A percentile compares a stretch with the other conserved stretches of the same genome.
Conservation (phyloP, 2,797 vertebrate species). For the Aldrovandia affinis region DNA sequence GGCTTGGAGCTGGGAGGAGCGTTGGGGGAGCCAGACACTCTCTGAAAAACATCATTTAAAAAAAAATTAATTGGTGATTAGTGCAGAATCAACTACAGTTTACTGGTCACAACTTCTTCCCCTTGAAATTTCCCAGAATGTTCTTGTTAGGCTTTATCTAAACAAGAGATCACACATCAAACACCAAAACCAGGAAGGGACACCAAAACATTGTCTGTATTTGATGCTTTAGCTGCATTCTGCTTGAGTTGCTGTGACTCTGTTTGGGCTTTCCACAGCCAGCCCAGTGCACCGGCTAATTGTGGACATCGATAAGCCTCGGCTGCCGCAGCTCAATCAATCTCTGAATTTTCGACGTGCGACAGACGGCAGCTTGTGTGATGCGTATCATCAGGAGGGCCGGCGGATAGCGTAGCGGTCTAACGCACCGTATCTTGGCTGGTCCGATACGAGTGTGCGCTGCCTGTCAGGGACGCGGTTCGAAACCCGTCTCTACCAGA, state of each 20-base stretch:
- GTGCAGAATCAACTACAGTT: neutral
- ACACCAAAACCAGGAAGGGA: neutral
- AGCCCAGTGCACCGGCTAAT: neutral
- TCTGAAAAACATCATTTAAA: constrained; percentile 69
- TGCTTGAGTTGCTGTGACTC: neutral
- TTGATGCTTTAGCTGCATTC: neutral
- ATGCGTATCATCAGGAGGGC: no score
- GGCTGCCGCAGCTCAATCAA: neutral
- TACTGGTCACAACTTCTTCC: neutral
- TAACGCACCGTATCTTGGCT: no score
- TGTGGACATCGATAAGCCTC: neutral
- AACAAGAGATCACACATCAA: neutral
- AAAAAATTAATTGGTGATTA: neutral
- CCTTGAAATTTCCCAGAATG: constrained; percentile 6
- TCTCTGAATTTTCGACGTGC: constrained; percentile 48
- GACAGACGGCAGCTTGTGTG: constrained; percentile 7
- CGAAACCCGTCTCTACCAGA: no score
- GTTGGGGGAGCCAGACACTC: constrained; percentile 69
- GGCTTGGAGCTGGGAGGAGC: constrained; percentile 72
- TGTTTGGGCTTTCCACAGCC: neutral
- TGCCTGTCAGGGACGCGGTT: no score
- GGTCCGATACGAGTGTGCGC: no score
- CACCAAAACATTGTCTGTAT: neutral
- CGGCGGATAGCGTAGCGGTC: no score
- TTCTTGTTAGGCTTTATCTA: neutral